Evolutionary conservation across 2,113 vertebrate species (phyloP).

Genomic region (Mellivora capensis): DNA sequence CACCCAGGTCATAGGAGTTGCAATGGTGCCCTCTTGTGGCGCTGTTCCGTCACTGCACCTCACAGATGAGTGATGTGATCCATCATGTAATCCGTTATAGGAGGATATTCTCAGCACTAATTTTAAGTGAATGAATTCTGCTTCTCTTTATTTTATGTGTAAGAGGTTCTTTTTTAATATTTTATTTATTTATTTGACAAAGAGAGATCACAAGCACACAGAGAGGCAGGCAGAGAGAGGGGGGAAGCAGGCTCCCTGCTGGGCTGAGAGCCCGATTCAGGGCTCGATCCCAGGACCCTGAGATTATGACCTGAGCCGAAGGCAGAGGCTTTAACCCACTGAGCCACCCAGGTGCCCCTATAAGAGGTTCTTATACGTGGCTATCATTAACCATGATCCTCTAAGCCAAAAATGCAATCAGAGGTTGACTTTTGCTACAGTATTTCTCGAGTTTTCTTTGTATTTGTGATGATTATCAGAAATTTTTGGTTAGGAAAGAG

Average conservation of each 20-base stretch:
- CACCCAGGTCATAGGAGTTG: not conserved
- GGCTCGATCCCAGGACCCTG: too few species aligned
- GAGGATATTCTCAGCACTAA: not conserved
- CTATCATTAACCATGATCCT: not conserved
- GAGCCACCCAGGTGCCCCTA: too few species aligned
- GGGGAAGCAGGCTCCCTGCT: too few species aligned
- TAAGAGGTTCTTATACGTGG: not conserved
- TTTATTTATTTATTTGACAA: too few species aligned
- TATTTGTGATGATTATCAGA: not conserved
- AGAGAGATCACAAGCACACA: too few species aligned
- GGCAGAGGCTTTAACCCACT: too few species aligned
- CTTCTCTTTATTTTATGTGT: not conserved
- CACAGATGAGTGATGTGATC: rapidly evolving
- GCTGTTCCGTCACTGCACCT: not conserved
- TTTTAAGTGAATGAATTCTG: not conserved
- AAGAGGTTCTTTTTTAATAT: not conserved
- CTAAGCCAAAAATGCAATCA: not conserved
- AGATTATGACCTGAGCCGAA: too few species aligned
- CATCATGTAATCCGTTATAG: not conserved
- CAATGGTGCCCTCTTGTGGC: not conserved
- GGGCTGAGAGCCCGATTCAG: too few species aligned
- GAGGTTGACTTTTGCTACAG: not conserved
- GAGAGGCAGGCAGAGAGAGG: too few species aligned
- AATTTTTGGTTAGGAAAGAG: not conserved
- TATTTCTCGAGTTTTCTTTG: not conserved